A percentile compares a stretch with the other conserved stretches of the same genome.
These are phyloP conservation scores for Trypoxylon attenuatum DNA, from an alignment of 2,888 invertebrate species.

Conservation along the genomic window DNA sequence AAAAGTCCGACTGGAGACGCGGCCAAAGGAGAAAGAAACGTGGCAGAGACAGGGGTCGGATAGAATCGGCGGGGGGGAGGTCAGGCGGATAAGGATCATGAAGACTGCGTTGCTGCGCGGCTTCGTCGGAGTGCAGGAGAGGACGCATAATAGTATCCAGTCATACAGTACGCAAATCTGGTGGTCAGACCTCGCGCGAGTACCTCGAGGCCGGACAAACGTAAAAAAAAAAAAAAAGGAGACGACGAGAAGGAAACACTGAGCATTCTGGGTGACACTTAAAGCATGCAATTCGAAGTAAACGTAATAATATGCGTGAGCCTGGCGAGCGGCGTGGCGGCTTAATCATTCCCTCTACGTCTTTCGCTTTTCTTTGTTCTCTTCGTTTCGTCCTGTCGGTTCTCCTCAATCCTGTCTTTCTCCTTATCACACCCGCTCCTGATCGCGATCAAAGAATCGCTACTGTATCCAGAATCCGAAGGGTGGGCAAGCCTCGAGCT, in stretches of 20 bases:
- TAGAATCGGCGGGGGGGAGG: background rate
- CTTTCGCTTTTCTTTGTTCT: background rate
- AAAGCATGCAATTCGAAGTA: conserved; percentile 73
- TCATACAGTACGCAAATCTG: conserved; percentile 32
- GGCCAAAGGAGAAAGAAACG: background rate
- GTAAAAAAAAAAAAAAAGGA: conserved; percentile 45
- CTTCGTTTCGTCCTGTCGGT: background rate
- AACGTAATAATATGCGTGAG: conserved; percentile 60
- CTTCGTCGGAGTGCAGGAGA: conserved; percentile 3
- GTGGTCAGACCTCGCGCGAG: conserved; percentile 18
- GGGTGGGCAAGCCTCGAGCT: too few relatives aligned
- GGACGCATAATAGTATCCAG: conserved; percentile 6
- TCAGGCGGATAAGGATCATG: background rate
- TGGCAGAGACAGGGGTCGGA: too few relatives aligned
- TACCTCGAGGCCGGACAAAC: conserved; percentile 17
- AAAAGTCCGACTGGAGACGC: background rate
- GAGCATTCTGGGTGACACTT: conserved; percentile 74
- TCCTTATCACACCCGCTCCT: too few relatives aligned
- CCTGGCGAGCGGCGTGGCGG: conserved; percentile 56
- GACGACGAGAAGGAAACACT: conserved; percentile 70
- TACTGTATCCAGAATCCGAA: too few relatives aligned
- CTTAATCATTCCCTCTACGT: conserved; percentile 44
- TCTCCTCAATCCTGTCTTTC: background rate
- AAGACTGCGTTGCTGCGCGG: background rate
- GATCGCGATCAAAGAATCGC: too few relatives aligned